A percentile compares a stretch with the other conserved stretches of the same genome.
Conservation (phyloP, 2,888 invertebrate species). For the Tenthredo livida region DNA sequence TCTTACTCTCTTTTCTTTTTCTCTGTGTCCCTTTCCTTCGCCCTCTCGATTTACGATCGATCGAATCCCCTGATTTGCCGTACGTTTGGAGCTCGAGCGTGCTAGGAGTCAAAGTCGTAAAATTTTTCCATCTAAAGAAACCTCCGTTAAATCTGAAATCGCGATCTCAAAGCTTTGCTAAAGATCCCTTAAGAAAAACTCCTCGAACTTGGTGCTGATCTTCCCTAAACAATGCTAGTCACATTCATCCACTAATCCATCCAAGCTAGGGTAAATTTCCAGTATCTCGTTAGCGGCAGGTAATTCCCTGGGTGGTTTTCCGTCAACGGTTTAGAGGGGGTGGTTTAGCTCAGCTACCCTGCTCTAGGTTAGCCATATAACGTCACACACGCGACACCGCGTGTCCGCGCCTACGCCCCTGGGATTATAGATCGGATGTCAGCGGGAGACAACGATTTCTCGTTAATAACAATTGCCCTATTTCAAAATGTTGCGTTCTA, state of each 20-base stretch:
- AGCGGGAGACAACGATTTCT: slow-evolving; percentile 44
- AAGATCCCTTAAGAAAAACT: not conserved
- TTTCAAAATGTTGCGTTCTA: slow-evolving; percentile 22
- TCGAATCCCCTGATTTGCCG: slow-evolving; percentile 28
- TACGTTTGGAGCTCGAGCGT: not conserved
- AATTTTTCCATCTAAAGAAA: slow-evolving; percentile 29
- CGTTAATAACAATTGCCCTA: slow-evolving; percentile 43
- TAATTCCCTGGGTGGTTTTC: slow-evolving; percentile 49
- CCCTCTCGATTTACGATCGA: slow-evolving; percentile 30
- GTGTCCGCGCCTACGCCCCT: slow-evolving; percentile 47
- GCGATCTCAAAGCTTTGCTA: not conserved
- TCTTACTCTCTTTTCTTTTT: not conserved
- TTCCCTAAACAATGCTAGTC: slow-evolving; percentile 2
- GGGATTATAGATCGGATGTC: slow-evolving; percentile 50
- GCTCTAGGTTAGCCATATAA: slow-evolving; percentile 12
- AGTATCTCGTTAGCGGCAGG: slow-evolving; percentile 42
- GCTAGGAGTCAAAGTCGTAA: slow-evolving; percentile 26
- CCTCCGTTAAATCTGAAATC: slow-evolving; percentile 15
- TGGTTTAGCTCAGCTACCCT: slow-evolving; percentile 20
- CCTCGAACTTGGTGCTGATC: not conserved
- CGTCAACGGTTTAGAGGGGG: slow-evolving; percentile 42
- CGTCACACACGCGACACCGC: slow-evolving; percentile 51
- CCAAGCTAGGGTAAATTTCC: not conserved
- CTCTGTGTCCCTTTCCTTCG: not conserved
- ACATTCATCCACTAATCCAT: slow-evolving; percentile 1